phyloP scores from a whole-genome alignment of 53 echinoderm and acorn worm genomes.

The Stichopus horrens region DNA sequence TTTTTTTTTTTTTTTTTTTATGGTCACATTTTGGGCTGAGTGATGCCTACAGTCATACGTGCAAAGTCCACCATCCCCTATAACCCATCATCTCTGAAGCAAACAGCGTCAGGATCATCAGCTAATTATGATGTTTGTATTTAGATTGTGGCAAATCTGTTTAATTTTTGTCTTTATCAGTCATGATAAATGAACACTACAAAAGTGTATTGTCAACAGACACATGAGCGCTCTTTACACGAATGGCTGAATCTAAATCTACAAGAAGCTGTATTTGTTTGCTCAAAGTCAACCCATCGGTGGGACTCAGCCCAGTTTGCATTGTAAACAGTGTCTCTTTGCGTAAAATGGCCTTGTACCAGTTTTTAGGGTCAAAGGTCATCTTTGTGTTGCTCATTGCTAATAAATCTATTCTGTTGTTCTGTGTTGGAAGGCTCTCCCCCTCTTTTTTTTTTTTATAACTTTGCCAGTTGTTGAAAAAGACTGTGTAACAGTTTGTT shows the following conservation, averaged over 20 bases:
- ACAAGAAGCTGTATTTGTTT: slow-evolving; percentile 16
- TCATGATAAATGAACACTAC: slow-evolving; percentile 18
- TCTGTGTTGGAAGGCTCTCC: not conserved
- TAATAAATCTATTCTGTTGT: not conserved
- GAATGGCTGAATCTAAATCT: slow-evolving; percentile 10
- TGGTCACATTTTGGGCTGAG: not conserved
- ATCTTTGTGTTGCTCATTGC: not conserved
- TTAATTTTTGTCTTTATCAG: slow-evolving; percentile 1
- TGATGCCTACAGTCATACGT: not conserved
- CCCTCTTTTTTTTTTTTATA: not conserved
- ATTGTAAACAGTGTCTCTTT: slow-evolving; percentile 14
- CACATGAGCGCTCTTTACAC: slow-evolving; percentile 25
- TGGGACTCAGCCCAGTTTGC: slow-evolving; percentile 15
- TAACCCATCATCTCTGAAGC: not conserved
- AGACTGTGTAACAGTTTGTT: not conserved
- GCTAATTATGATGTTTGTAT: slow-evolving; percentile 41
- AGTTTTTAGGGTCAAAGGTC: slow-evolving; percentile 12
- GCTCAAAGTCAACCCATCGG: slow-evolving; percentile 22
- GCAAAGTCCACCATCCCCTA: not conserved
- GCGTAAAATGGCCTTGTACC: slow-evolving; percentile 22
- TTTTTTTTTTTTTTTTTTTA: too few relatives aligned
- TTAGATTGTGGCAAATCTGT: slow-evolving; percentile 39
- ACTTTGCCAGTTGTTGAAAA: not conserved
- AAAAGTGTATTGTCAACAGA: slow-evolving; percentile 35
- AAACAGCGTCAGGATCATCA: not conserved